Base-by-base conservation (phyloP, 23 tunicate genomes). In the Pegea sp. region DNA sequence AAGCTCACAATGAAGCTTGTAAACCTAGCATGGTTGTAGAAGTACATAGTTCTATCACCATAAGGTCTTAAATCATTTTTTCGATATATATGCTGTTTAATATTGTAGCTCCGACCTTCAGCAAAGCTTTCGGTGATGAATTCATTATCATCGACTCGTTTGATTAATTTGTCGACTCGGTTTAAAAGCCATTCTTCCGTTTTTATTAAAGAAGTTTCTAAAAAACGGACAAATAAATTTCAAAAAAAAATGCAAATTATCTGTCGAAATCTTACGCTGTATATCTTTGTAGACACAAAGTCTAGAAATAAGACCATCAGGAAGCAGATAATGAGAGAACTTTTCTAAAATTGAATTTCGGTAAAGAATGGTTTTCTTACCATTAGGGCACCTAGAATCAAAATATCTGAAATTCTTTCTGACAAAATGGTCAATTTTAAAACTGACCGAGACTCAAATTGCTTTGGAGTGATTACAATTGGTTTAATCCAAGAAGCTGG, bases 341-440 rank as follows among this genome's bases (percentile, higher is more conserved):
- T 76, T 77, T 46, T 89, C 98, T 2, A 89, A 31, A 27, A 63
- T 71, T 2, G 90, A 80, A 30, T 69, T 66, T 31, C 77, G 77
- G 71, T 77, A 89, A 23, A 76, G 34, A 28, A 77, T 89, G 26
- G 79, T 89, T 33, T 89, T 89, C 58, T 71, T 76, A 21, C 98
- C 98, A 18, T 33, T 44, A 1, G 98, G 98, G 38, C 80, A 70
- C 30, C 98, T 77, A 59, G n/a, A 57, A 30, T 21, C 31, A n/a
- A 24, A 8, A 11, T 38, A 38, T 38, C 13, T 38, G 11, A 38
- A 16, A 38, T n/a, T n/a, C n/a, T n/a, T n/a, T n/a, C n/a, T n/a
- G n/a, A n/a, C n/a, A n/a, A n/a, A n/a, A n/a, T n/a, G n/a, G n/a
- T n/a, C n/a, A n/a, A n/a, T n/a, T n/a, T n/a, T n/a, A n/a, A n/a